Base-by-base conservation (phyloP, 2,888 invertebrate genomes). In the Anthrax anthrax region DNA sequence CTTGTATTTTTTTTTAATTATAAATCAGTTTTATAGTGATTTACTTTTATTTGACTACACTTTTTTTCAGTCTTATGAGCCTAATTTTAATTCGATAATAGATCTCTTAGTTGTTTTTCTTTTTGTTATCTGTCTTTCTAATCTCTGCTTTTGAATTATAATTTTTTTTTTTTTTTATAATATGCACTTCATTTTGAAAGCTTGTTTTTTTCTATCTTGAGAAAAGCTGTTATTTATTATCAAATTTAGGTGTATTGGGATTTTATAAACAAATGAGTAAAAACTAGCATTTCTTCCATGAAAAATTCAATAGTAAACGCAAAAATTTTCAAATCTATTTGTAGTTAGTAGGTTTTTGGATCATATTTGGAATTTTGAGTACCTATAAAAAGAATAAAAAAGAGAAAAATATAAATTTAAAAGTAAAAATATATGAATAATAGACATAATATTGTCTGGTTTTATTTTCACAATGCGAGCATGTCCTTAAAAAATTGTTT, bases 381-480 rank as follows among this genome's bases (percentile, higher is more conserved):
- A 17, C 34, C n/a, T n/a, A n/a, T n/a, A n/a, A n/a, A n/a, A n/a
- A n/a, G n/a, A n/a, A n/a, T n/a, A n/a, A n/a, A n/a, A n/a, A n/a
- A n/a, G n/a, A n/a, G n/a, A n/a, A n/a, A n/a, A n/a, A n/a, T n/a
- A n/a, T n/a, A n/a, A n/a, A n/a, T n/a, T n/a, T n/a, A 41, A 29
- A n/a, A 23, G 34, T 34, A 42, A n/a, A 42, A 14, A 42, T 43
- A 51, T 32, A 23, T 23, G 38, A 8, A 43, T 39, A 37, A 47
- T 44, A 29, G 29, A 49, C 27, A 48, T 45, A 46, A 49, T 50
- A 46, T 58, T 66, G 66, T 66, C 66, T 62, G 65, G 67, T 67
- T 67, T 67, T 67, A 65, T 66, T 62, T 57, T 56, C 56, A 54
- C 54, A 55, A 57, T 58, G 55, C 67, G 67, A 67, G 67, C 67